Evolutionary conservation across 2,113 vertebrate species (phyloP).

Genomic region (Erythrocercus mccallii): DNA sequence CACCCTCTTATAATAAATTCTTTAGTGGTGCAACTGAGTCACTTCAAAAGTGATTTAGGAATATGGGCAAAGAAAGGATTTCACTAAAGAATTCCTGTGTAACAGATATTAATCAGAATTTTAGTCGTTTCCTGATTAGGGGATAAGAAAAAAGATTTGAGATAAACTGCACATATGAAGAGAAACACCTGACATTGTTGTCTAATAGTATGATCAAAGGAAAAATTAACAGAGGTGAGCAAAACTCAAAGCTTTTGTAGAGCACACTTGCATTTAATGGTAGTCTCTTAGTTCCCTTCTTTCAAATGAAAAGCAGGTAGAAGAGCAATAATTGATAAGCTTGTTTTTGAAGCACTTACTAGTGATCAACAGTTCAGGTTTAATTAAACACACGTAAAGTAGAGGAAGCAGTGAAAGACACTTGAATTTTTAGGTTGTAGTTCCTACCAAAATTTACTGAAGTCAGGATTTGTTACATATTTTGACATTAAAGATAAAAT

Average conservation of each 20-base stretch:
- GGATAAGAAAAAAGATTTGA: conserved; percentile 9
- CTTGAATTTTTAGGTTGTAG: not conserved
- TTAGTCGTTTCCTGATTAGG: not conserved
- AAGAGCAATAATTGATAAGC: not conserved
- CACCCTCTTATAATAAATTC: not conserved
- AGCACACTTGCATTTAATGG: not conserved
- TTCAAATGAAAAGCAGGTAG: not conserved
- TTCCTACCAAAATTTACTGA: not conserved
- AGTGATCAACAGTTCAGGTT: not conserved
- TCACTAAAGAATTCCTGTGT: not conserved
- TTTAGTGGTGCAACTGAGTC: not conserved
- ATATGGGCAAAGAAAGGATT: conserved; percentile 27
- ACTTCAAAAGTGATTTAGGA: conserved; percentile 5
- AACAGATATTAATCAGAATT: conserved; percentile 31
- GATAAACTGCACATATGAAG: conserved; percentile 15
- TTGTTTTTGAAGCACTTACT: not conserved
- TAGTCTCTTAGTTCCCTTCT: not conserved
- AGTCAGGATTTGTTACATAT: not conserved
- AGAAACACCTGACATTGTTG: not conserved
- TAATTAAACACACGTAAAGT: not conserved
- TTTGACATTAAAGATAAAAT: not conserved
- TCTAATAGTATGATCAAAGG: conserved; percentile 3
- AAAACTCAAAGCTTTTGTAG: not conserved
- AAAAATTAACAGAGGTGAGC: not conserved
- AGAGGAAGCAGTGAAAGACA: not conserved